Base-by-base conservation (phyloP, 1,140 invertebrate genomes). In the Drosophila baimaii region DNA sequence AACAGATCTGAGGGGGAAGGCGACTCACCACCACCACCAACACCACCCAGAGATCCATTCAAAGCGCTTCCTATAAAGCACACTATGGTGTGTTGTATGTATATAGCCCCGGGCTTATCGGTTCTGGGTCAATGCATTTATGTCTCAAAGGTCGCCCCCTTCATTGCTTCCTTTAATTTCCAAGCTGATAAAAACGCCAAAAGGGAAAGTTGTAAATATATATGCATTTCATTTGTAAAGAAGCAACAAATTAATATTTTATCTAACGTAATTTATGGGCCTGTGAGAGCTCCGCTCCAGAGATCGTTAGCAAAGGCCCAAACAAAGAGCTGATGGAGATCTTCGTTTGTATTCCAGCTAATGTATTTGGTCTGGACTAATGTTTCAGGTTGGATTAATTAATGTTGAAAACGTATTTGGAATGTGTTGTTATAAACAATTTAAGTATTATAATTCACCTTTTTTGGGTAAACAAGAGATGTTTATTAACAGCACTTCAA, bases 181-280 rank as follows among this genome's bases (percentile, higher is more conserved):
- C 6, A 6, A 68, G 27, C 46, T 69, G 62, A 69, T 68, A 68
- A 69, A 69, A 27, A 13, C 29, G 15, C 3, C 15, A 37, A 49
- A 71, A 58, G 52, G 65, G 68, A 72, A 72, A 72, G 69, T 31
- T 23, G 8, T 70, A 21, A 27, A 46, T 33, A 47, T 19, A 31
- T 46, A 55, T 41, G 21, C 49, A 52, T 52, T 52, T 33, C 29
- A 10, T 33, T 31, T 19, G 17, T 21, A 46, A 47, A 39, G 35
- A 12, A 35, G 59, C 55, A 29, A 23, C n/a, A 10, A 49, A 72
- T 41, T 71, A 72, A 58, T 72, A 27, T 39, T 58, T 71, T 72
- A 72, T 72, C 51, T 21, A 15, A 15, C n/a, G 10, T 71, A 71
- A 71, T 71, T 71, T 71, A 71, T 71, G 57, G 37, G 33, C 29